Evolutionary conservation across 2,888 invertebrate genomes (phyloP), one percentile per base, ranked within the genome.

Genomic region (Leptura quadrifasciata): DNA sequence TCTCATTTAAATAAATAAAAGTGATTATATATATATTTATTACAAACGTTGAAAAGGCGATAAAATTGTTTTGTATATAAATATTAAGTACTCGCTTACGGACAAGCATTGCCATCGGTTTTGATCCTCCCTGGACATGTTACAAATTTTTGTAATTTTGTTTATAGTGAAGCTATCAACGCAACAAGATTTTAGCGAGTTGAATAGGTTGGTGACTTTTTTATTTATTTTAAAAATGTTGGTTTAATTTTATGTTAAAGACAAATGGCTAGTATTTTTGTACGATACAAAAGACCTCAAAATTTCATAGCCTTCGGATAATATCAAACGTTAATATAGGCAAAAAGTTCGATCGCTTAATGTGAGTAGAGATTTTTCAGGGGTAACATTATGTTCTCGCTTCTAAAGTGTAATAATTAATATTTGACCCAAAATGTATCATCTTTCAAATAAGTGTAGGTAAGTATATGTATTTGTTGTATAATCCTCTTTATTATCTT

Each of bases 21-120:
- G 60, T 61, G 57, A 31, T 12, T 71, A 71, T 71, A 21, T 71
- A 71, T 71, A 21, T 71, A 71, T 71, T 61, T 60, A 47, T 70
- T 47, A 21, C 54, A 61, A 61, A 61, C 58, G 69, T 12, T 17
- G 8, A 21, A 21, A 57, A 35, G n/a, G 31, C 69, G 69, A 69
- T 69, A 69, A 69, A 69, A 58, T 47, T 58, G 35, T 57, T 58
- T 58, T 69, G 69, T 69, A 39, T 58, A 27, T 55, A 31, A 68
- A 55, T 68, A 68, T 55, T 27, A 21, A 10, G 15, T 12, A 47
- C 15, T 9, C 31, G 58, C 57, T 31, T 57, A 2, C 12, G 18
- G 35, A 4, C 55, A 4, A 12, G 68, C 52, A 64, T 39, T n/a
- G 15, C 6, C 8, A 12, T 27, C 17, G n/a, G 24, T 17, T 12